Evolutionary conservation across 2,797 vertebrate genomes (phyloP).

Genomic region (Sparidentex hasta): DNA sequence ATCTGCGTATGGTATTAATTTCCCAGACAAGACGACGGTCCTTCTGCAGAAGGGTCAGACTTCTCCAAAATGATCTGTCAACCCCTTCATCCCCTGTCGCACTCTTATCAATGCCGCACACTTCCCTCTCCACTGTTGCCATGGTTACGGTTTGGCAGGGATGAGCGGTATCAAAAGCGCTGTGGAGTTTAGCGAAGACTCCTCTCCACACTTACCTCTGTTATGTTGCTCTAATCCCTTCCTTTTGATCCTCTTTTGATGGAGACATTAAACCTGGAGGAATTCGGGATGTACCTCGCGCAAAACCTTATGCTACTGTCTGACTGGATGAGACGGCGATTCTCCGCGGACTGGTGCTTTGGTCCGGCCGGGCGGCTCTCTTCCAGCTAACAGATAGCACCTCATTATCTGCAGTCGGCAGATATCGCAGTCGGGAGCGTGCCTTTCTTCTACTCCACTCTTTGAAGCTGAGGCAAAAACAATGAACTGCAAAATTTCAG

Average conservation of each 20-base stretch:
- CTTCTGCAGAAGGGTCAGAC: slow-evolving; percentile 83
- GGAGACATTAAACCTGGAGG: slow-evolving; percentile 81
- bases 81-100: slow-evolving; percentile 84
- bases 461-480: slow-evolving; percentile 67
- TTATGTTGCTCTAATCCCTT: slow-evolving; percentile 80
- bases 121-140: slow-evolving; percentile 84
- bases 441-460: slow-evolving; percentile 63
- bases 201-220: slow-evolving; percentile 81
- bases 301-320: slow-evolving; percentile 47
- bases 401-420: slow-evolving; percentile 79
- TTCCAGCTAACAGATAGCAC: slow-evolving; percentile 67
- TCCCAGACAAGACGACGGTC: slow-evolving; percentile 74
- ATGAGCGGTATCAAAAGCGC: slow-evolving; percentile 79
- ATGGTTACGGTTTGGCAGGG: slow-evolving; percentile 85
- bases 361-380: slow-evolving; percentile 59
- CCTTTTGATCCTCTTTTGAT: slow-evolving; percentile 81
- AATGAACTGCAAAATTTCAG: slow-evolving; percentile 58
- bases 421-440: slow-evolving; percentile 53
- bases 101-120: slow-evolving; percentile 82
- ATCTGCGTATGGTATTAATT: slow-evolving; percentile 83
- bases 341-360: slow-evolving; percentile 54
- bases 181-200: slow-evolving; percentile 78
- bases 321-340: slow-evolving; percentile 62
- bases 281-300: slow-evolving; percentile 67
- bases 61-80: slow-evolving; percentile 87